Evolutionary conservation across 2,113 vertebrate species (phyloP).

Genomic region (Ploceus nigricollis): DNA sequence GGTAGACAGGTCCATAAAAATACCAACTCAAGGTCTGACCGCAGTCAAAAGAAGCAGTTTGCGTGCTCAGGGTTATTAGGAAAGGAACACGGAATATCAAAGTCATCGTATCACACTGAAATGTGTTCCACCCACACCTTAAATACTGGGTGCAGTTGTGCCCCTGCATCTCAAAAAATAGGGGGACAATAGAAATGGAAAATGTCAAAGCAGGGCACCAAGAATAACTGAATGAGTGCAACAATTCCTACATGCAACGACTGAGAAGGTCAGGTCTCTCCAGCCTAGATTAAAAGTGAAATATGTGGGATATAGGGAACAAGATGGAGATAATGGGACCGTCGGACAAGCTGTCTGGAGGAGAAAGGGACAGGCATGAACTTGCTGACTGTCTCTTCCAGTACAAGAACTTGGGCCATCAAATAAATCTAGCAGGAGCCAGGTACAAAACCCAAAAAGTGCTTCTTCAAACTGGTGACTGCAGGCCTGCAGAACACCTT

Average conservation of each 20-base stretch:
- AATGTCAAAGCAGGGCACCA: background rate
- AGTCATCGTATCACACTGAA: background rate
- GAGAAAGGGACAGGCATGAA: background rate
- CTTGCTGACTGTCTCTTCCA: background rate
- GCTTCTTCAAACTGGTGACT: background rate
- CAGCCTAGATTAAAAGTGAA: background rate
- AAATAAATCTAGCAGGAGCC: background rate
- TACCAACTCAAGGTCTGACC: background rate
- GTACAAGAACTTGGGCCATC: background rate
- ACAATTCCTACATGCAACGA: background rate
- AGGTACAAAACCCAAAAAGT: background rate
- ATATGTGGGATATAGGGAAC: background rate
- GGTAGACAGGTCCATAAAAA: background rate
- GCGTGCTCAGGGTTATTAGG: background rate
- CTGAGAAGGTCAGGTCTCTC: background rate
- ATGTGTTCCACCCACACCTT: background rate
- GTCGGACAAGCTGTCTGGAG: rapidly evolving
- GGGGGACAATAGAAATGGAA: background rate
- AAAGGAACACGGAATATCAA: background rate
- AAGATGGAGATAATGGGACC: rapidly evolving
- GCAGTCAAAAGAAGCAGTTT: background rate
- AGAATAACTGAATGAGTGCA: background rate
- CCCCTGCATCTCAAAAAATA: background rate
- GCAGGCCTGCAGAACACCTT: background rate
- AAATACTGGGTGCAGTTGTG: background rate